phyloP scores from a whole-genome alignment of 2,113 vertebrate species.

The Dendrocopos noguchii region DNA sequence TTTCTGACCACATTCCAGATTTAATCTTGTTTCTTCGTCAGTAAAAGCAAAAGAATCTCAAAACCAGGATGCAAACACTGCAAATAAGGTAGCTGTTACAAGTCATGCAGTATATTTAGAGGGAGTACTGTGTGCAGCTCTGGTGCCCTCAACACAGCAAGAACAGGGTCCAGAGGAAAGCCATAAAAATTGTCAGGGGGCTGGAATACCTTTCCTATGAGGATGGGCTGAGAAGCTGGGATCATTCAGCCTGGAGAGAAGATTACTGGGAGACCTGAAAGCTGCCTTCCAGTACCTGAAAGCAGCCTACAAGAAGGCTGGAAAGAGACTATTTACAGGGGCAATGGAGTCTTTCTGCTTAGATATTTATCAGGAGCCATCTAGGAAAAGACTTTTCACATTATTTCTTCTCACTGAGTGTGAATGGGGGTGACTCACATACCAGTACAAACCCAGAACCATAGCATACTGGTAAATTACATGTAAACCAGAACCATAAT shows the following conservation, averaged over 20 bases:
- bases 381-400: not conserved
- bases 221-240: no score
- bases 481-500: not conserved
- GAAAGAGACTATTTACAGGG: no score
- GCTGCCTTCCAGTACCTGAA: no score
- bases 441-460: not conserved
- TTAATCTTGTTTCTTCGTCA: not conserved
- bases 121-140: no score
- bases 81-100: not conserved
- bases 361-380: not conserved
- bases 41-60: not conserved
- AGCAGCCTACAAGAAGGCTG: no score
- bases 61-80: not conserved
- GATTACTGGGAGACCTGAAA: no score
- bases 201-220: no score
- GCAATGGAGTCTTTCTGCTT: not conserved
- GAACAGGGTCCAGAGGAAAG: no score
- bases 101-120: not conserved
- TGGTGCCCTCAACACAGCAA: no score
- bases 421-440: not conserved
- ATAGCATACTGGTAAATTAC: not conserved
- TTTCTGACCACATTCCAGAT: not conserved
- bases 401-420: not conserved
- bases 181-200: no score
- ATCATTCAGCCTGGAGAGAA: no score